Evolutionary conservation across 2,113 vertebrate species (phyloP).

Genomic region (Raja brachyura): DNA sequence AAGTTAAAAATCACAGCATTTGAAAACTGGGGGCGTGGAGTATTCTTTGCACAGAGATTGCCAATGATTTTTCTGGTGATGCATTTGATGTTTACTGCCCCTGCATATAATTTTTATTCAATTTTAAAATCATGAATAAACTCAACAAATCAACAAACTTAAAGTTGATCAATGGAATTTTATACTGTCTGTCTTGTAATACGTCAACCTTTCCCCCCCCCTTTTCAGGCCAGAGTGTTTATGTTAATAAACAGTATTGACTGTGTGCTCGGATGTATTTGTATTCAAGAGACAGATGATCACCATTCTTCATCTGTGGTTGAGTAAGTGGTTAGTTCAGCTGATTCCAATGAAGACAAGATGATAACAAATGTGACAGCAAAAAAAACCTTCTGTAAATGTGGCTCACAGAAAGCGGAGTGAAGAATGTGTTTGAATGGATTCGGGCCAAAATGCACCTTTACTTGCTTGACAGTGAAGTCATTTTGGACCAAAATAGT

Average conservation of each 20-base stretch:
- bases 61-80: too few species aligned
- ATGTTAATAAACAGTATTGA: constrained; percentile 19
- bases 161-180: neutral
- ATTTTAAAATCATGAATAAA: neutral
- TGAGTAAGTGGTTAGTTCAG: constrained; percentile 24
- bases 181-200: constrained; percentile 6
- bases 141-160: constrained; percentile 11
- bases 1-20: constrained; percentile 2
- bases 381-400: neutral
- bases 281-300: constrained; percentile 25
- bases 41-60: neutral
- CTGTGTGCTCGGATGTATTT: neutral
- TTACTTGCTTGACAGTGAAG: neutral
- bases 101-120: neutral
- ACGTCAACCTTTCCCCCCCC: neutral
- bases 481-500: neutral
- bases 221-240: constrained; percentile 6
- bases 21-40: neutral
- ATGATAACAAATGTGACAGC: constrained; percentile 19
- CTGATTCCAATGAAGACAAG: constrained; percentile 14
- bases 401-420: neutral
- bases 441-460: neutral
- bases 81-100: too few species aligned
- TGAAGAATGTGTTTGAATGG: neutral
- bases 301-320: constrained; percentile 20